phyloP scores from a whole-genome alignment of 37 sponge, comb jelly and placozoan genomes.

The Theonella swinhoei region DNA sequence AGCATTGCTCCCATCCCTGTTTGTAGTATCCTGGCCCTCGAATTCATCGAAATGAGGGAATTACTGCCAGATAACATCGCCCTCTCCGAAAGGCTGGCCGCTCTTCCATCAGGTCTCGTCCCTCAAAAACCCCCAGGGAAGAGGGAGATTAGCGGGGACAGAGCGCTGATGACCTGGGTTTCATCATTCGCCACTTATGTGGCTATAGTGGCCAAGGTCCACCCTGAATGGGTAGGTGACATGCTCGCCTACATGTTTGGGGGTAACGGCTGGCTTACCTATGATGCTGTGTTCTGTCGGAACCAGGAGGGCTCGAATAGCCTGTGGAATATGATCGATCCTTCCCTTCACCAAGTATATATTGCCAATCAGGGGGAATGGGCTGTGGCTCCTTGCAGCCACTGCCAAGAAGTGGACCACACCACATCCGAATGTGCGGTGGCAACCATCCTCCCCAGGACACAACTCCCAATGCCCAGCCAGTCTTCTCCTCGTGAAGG shows the following conservation, averaged over 20 bases:
- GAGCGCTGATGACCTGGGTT: neutral
- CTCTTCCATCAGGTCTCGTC: neutral
- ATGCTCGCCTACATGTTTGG: neutral
- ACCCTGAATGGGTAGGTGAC: neutral
- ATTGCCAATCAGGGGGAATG: neutral
- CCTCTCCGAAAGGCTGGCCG: neutral
- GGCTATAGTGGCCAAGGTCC: neutral
- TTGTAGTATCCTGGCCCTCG: neutral
- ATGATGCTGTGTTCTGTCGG: neutral
- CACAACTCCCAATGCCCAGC: neutral
- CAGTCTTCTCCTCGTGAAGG: no score
- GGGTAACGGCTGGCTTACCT: neutral
- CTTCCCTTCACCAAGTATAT: neutral
- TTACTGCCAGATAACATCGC: neutral
- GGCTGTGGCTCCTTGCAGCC: neutral
- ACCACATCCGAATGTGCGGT: neutral
- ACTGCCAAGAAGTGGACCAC: neutral
- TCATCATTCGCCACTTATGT: neutral
- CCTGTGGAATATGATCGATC: neutral
- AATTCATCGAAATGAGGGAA: neutral
- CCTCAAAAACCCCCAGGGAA: neutral
- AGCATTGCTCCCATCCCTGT: neutral
- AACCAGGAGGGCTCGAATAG: neutral
- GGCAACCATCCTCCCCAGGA: neutral
- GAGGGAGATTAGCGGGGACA: neutral